Conservation (phyloP, 2,797 vertebrate genomes). For the Catamblyrhynchus diadema region DNA sequence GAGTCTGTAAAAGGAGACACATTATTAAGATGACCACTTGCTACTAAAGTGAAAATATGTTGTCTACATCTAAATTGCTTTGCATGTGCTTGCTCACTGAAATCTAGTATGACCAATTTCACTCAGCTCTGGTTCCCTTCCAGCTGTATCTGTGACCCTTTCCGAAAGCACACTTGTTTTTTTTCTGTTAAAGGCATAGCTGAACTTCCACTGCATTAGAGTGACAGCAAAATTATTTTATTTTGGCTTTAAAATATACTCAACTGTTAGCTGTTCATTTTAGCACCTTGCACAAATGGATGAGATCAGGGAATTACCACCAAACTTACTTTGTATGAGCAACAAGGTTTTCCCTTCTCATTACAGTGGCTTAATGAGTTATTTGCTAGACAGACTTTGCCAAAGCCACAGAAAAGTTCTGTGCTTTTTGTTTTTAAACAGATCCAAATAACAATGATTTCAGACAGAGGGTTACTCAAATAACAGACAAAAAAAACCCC, state of each 20-base stretch:
- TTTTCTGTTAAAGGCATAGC: background rate
- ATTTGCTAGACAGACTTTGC: background rate
- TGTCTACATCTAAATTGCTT: background rate
- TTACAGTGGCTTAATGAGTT: background rate
- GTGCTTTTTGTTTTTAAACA: background rate
- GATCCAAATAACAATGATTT: background rate
- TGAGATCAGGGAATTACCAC: background rate
- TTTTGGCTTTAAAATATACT: background rate
- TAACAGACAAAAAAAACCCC: background rate
- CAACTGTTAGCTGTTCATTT: background rate
- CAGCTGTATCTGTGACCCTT: background rate
- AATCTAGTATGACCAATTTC: background rate
- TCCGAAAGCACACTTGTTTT: background rate
- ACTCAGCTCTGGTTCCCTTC: background rate
- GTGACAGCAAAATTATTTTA: background rate
- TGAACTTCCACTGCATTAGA: background rate
- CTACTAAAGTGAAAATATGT: background rate
- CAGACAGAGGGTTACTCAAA: background rate
- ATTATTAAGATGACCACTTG: background rate
- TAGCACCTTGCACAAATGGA: background rate
- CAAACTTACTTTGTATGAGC: background rate
- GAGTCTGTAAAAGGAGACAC: slow-evolving; percentile 81
- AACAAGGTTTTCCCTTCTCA: background rate
- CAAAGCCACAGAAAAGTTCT: background rate
- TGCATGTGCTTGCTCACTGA: background rate